Evolutionary conservation across 2,113 vertebrate genomes (phyloP), one percentile per base, ranked within the genome.

Genomic region (Plecturocebus donacophilus): DNA sequence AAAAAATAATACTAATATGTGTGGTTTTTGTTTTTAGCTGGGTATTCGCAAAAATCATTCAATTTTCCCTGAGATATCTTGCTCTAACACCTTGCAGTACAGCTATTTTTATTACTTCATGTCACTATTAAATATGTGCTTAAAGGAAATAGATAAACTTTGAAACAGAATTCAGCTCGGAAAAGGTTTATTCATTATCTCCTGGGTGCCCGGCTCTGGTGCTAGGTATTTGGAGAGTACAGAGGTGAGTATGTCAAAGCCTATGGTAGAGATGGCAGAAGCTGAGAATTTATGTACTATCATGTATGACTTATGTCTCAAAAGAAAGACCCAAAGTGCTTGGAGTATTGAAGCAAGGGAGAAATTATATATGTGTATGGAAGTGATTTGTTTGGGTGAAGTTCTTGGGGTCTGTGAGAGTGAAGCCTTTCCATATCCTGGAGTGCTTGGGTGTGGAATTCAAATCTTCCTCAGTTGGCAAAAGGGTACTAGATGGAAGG

Each of bases 31-130:
- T 92, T 40, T 70, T 32, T 68, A 87, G 19, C 17, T 87, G 45
- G 58, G 16, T 95, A 84, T 97, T 97, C 85, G 85, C 85, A 88
- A 94, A 97, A 97, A 77, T 10, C 54, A 71, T 91, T 85, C 79
- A 40, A 30, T 85, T 91, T 90, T 58, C 75, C 85, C 61, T 17
- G 86, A 92, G 94, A 96, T 0, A 35, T 94, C 64, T 93, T 96
- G 91, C 11, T 87, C 82, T 77, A 61, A 76, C 0, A 93, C 92
- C 95, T 98, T 92, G 89, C 91, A 92, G 95, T 90, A 86, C 96
- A 96, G 95, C 97, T 98, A 97, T 97, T 98, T 98, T 98, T 98
- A 97, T 97, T 96, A 90, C 97, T 97, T 98, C 97, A 80, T 97
- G 96, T 98, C 96, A 95, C 94, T 91, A n/a, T 95, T 86, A 95